These are phyloP conservation scores for Andrena dorsata DNA, from an alignment of 2,888 invertebrate genomes.

Conservation along the genomic window DNA sequence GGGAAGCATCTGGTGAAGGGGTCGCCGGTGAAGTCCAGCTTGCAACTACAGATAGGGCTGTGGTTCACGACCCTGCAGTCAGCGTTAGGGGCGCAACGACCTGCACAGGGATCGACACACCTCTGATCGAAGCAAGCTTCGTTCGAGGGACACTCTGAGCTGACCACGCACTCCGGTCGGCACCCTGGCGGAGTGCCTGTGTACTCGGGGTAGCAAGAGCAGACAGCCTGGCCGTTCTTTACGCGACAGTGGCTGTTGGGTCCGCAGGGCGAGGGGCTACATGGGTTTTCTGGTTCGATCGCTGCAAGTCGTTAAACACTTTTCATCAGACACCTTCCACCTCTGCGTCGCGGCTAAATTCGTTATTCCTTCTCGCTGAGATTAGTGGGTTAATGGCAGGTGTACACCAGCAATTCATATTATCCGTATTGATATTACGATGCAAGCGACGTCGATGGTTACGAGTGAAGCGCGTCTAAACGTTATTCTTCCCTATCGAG, in stretches of 20 bases:
- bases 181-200: conserved; percentile 92
- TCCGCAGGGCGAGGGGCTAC: conserved; percentile 86
- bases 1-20: conserved; percentile 82
- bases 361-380: neutral
- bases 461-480: conserved; percentile 68
- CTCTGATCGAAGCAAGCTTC: conserved; percentile 93
- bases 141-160: conserved; percentile 90
- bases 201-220: conserved; percentile 91
- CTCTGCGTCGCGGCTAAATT: neutral
- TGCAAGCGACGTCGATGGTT: conserved; percentile 26
- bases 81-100: conserved; percentile 87
- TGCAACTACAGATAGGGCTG: conserved; percentile 86
- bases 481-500: conserved; percentile 80
- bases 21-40: conserved; percentile 84
- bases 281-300: conserved; percentile 75
- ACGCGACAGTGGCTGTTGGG: conserved; percentile 85
- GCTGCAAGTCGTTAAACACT: conserved; percentile 83
- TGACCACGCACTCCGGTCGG: conserved; percentile 91
- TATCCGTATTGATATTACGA: conserved; percentile 18
- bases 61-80: conserved; percentile 89
- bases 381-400: conserved; percentile 52
- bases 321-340: neutral
- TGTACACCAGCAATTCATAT: neutral
- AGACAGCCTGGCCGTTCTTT: conserved; percentile 86
- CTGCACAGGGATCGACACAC: conserved; percentile 88